Conservation (phyloP, 2,797 vertebrate genomes). For the Amblyraja radiata region DNA sequence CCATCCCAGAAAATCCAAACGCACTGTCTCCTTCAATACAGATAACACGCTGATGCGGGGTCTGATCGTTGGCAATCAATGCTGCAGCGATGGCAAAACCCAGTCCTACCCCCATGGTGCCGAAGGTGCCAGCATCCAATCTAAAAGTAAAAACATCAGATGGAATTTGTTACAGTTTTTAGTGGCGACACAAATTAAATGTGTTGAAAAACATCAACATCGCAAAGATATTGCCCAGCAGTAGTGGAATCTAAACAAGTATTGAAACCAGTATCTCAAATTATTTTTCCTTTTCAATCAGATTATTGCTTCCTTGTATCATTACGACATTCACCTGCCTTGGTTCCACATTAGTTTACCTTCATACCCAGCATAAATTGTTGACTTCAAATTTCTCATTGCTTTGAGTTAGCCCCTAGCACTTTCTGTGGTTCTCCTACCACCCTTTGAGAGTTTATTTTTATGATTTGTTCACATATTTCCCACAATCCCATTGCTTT, state of each 20-base stretch:
- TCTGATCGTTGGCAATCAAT: conserved; percentile 60
- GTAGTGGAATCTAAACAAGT: neutral
- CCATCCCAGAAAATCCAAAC: conserved; percentile 97
- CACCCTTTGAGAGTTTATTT: neutral
- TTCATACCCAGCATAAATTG: neutral
- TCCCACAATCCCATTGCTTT: neutral
- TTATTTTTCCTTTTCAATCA: neutral
- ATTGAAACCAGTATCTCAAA: no score
- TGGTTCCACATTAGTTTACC: neutral
- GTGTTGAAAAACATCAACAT: neutral
- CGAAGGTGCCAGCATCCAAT: conserved; percentile 93
- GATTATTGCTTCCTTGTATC: neutral
- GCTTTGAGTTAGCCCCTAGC: neutral
- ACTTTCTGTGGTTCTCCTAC: neutral
- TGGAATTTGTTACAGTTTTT: neutral
- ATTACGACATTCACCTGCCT: neutral
- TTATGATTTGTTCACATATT: neutral
- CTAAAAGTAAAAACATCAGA: conserved; percentile 50
- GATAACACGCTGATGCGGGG: conserved; percentile 60
- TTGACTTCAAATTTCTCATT: neutral
- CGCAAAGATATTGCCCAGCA: neutral
- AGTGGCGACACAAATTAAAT: neutral
- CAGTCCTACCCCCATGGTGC: conserved; percentile 92
- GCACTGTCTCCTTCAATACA: conserved; percentile 96
- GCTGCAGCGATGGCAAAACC: conserved; percentile 91